These are phyloP conservation scores for Smittia sp. DNA, from an alignment of 2,888 invertebrate species.

Conservation along the genomic window DNA sequence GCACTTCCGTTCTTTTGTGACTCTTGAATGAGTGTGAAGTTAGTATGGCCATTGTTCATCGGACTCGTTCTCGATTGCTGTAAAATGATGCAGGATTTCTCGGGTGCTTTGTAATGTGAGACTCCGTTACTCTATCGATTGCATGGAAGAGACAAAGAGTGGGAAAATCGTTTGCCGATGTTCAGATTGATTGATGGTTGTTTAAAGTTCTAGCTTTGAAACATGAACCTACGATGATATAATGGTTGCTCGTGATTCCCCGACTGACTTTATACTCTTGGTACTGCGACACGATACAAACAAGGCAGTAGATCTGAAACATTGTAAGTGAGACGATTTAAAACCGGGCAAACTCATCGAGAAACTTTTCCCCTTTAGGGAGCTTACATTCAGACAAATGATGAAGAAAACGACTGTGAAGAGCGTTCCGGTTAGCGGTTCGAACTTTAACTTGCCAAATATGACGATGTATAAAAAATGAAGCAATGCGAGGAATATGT, in stretches of 20 bases:
- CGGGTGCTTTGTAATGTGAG: slow-evolving; percentile 9
- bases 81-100: slow-evolving; percentile 32
- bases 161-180: not conserved
- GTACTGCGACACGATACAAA: slow-evolving; percentile 83
- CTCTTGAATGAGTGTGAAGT: slow-evolving; percentile 21
- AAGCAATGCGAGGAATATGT: slow-evolving; percentile 64
- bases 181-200: not conserved
- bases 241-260: slow-evolving; percentile 68
- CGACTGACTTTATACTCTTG: slow-evolving; percentile 73
- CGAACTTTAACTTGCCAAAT: slow-evolving; percentile 66
- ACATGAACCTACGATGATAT: slow-evolving; percentile 39
- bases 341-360: not conserved
- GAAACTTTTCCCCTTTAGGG: too few species aligned
- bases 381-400: slow-evolving; percentile 68
- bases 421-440: slow-evolving; percentile 71
- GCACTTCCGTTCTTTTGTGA: slow-evolving; percentile 11
- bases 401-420: slow-evolving; percentile 78
- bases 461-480: slow-evolving; percentile 66
- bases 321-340: slow-evolving; percentile 29
- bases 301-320: slow-evolving; percentile 72
- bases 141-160: not conserved
- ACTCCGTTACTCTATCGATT: not conserved
- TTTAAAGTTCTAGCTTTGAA: not conserved
- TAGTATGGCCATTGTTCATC: slow-evolving; percentile 20
- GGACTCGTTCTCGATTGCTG: slow-evolving; percentile 32